phyloP scores from a whole-genome alignment of 2,888 invertebrate species.

The Thecocarcelia acutangulata region DNA sequence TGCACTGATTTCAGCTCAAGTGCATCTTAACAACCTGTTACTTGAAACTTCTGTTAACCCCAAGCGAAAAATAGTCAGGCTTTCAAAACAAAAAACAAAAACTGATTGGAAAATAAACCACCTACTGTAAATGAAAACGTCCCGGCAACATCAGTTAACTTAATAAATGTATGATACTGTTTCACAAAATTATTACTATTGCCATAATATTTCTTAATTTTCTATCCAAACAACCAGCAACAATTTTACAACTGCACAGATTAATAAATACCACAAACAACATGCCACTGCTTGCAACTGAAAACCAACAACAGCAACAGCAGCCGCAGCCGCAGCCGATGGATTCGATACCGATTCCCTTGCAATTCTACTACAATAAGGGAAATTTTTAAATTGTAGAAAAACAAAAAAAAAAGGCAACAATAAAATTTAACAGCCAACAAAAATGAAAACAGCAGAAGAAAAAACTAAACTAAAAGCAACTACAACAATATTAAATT shows the following conservation, averaged over 20 bases:
- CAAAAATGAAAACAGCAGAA: slow-evolving; percentile 47
- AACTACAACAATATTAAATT: slow-evolving; percentile 62
- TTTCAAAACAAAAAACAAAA: neutral
- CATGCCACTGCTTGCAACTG: slow-evolving; percentile 32
- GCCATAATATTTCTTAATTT: slow-evolving; percentile 69
- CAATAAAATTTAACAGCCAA: slow-evolving; percentile 46
- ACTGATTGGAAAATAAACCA: slow-evolving; percentile 36
- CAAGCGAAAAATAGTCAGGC: neutral
- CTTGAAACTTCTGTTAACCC: slow-evolving; percentile 46
- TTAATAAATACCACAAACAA: slow-evolving; percentile 51
- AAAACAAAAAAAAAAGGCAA: slow-evolving; percentile 1
- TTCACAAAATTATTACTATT: slow-evolving; percentile 67
- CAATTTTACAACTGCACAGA: slow-evolving; percentile 35
- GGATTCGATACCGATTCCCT: slow-evolving; percentile 27
- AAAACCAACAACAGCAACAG: slow-evolving; percentile 2
- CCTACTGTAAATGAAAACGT: slow-evolving; percentile 59
- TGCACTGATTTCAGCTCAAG: slow-evolving; percentile 16
- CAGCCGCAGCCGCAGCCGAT: neutral
- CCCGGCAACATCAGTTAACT: slow-evolving; percentile 43
- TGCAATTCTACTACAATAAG: slow-evolving; percentile 10
- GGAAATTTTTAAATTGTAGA: slow-evolving; percentile 21
- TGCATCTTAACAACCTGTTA: slow-evolving; percentile 55
- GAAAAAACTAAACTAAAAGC: slow-evolving; percentile 7
- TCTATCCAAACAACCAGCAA: slow-evolving; percentile 43
- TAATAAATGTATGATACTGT: slow-evolving; percentile 68